Conservation (phyloP, 1,140 invertebrate species). For the Sarcophaga peregrina region DNA sequence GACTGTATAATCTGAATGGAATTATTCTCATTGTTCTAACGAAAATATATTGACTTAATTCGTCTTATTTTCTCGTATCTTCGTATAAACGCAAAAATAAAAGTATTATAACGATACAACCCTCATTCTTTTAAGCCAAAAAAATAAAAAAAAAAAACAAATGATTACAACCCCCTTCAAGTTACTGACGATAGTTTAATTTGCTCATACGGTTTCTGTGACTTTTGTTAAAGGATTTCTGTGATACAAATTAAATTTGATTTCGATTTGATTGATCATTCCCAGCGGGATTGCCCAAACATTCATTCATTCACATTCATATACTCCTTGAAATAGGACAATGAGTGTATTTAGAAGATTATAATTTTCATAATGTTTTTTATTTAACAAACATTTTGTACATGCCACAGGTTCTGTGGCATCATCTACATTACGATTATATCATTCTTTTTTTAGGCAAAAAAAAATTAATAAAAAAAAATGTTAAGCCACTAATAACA, state of each 20-base stretch:
- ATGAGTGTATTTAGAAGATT: neutral
- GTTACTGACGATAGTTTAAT: neutral
- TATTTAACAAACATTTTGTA: neutral
- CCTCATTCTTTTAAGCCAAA: neutral
- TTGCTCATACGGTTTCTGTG: neutral
- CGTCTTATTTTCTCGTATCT: no score
- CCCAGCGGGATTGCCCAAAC: constrained; percentile 55
- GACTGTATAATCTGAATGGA: no score
- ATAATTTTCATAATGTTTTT: constrained; percentile 39
- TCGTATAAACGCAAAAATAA: no score
- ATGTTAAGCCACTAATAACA: constrained; percentile 42
- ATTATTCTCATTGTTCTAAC: no score
- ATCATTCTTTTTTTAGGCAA: neutral
- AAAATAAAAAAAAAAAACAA: no score
- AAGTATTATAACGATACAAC: neutral
- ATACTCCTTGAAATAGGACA: neutral
- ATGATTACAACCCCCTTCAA: neutral
- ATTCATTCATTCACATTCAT: neutral
- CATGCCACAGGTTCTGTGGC: constrained; percentile 21
- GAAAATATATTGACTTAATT: no score
- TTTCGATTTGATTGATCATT: constrained; percentile 63
- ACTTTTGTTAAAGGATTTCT: constrained; percentile 42
- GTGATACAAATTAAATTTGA: constrained; percentile 57
- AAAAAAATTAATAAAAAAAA: neutral
- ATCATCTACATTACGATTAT: neutral